Evolutionary conservation across 92 coral and sea anemone species (phyloP).

Genomic region (Virgularia gustaviana): DNA sequence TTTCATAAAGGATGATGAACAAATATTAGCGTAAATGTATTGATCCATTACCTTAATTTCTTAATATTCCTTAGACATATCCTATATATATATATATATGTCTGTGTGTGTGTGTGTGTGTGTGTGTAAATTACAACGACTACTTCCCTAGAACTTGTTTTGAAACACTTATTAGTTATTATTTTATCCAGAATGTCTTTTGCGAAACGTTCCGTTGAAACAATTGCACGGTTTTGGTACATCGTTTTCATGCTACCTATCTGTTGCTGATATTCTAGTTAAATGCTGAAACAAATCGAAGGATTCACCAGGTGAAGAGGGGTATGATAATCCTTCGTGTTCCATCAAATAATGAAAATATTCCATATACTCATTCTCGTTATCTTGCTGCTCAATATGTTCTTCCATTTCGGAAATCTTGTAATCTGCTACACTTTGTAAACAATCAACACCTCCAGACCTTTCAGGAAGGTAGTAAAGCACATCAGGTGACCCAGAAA

Average conservation of each 20-base stretch:
- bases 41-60: no score
- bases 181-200: no score
- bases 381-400: constrained; percentile 23
- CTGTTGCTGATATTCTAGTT: constrained; percentile 11
- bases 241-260: not conserved
- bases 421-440: constrained; percentile 14
- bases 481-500: constrained; percentile 50
- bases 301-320: constrained; percentile 48
- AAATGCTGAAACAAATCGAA: constrained; percentile 53
- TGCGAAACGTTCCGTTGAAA: no score
- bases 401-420: constrained; percentile 47
- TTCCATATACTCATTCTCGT: constrained; percentile 49
- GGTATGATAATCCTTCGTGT: constrained; percentile 49
- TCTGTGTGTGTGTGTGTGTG: no score
- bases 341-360: constrained; percentile 59
- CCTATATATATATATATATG: no score
- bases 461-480: constrained; percentile 56
- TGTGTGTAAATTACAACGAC: no score
- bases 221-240: no score
- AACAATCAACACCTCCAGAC: constrained; percentile 50
- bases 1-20: no score
- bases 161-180: no score
- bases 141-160: no score
- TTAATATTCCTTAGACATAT: no score
- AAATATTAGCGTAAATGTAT: not conserved